These are phyloP conservation scores for Odontothrips loti DNA, from an alignment of 2,888 invertebrate species.

Conservation along the genomic window DNA sequence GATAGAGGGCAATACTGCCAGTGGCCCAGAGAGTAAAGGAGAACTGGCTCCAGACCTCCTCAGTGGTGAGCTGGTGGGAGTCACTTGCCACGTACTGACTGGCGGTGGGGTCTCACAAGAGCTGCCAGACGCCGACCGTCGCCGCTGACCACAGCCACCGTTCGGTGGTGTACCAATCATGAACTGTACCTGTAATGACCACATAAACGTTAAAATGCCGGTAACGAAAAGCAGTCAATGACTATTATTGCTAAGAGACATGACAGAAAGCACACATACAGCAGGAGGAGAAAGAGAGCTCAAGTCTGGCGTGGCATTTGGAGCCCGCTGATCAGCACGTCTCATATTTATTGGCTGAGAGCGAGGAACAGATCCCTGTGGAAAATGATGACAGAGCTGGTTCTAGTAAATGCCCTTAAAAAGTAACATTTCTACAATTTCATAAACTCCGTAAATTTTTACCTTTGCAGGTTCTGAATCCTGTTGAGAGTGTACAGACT, in stretches of 20 bases:
- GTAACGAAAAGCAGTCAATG: conserved; percentile 18
- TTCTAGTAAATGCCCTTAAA: background rate
- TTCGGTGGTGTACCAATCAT: conserved; percentile 83
- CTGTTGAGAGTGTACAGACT: background rate
- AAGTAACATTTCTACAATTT: background rate
- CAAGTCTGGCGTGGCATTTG: conserved; percentile 66
- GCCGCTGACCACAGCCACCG: conserved; percentile 45
- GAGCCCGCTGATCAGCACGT: conserved; percentile 62
- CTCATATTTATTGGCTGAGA: conserved; percentile 84
- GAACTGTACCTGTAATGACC: conserved; percentile 63
- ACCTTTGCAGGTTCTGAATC: background rate
- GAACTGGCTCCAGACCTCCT: conserved; percentile 64
- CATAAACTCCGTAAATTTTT: too few species aligned
- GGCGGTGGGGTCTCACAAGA: conserved; percentile 67
- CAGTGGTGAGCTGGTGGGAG: conserved; percentile 66
- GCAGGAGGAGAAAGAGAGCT: conserved; percentile 90
- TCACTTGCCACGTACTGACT: conserved; percentile 78
- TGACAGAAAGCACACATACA: conserved; percentile 50
- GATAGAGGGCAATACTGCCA: conserved; percentile 36
- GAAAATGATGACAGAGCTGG: conserved; percentile 29
- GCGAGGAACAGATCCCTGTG: conserved; percentile 60
- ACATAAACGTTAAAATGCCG: conserved; percentile 33
- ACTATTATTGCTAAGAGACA: background rate
- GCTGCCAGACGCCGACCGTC: conserved; percentile 44
- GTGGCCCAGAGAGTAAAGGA: conserved; percentile 66